phyloP scores from a whole-genome alignment of 2,888 invertebrate genomes.

The Tachina fera region DNA sequence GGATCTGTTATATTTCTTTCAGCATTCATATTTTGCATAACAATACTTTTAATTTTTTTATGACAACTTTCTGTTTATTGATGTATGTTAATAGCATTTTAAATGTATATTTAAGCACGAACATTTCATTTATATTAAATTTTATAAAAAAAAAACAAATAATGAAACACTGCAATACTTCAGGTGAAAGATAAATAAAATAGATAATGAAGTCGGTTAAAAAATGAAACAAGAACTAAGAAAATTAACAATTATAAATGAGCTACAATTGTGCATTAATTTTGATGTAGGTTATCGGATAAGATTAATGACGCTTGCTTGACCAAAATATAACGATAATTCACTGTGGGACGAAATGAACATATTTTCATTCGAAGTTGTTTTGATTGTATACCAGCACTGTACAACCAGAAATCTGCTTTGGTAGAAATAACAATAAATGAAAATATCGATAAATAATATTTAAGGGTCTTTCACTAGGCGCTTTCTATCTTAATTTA shows the following conservation, averaged over 20 bases:
- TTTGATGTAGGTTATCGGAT: constrained; percentile 32
- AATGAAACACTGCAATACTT: neutral
- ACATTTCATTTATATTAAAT: constrained; percentile 19
- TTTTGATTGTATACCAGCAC: no score
- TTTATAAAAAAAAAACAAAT: neutral
- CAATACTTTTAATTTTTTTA: constrained; percentile 12
- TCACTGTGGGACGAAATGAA: no score
- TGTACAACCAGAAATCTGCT: no score
- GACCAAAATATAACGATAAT: neutral
- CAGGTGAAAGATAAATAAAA: constrained; percentile 35
- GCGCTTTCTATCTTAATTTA: no score
- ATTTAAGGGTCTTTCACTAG: no score
- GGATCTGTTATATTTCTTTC: neutral
- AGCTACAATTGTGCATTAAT: constrained; percentile 24
- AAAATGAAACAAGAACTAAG: neutral
- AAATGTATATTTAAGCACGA: constrained; percentile 32
- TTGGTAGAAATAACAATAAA: no score
- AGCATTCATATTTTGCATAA: constrained; percentile 14
- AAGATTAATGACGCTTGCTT: neutral
- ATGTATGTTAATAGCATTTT: constrained; percentile 45
- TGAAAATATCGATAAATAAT: no score
- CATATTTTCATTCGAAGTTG: no score
- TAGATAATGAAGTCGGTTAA: neutral
- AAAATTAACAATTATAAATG: constrained; percentile 3
- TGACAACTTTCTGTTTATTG: constrained; percentile 54